phyloP scores from a whole-genome alignment of 2,113 vertebrate genomes.

The Desmodus rotundus region DNA sequence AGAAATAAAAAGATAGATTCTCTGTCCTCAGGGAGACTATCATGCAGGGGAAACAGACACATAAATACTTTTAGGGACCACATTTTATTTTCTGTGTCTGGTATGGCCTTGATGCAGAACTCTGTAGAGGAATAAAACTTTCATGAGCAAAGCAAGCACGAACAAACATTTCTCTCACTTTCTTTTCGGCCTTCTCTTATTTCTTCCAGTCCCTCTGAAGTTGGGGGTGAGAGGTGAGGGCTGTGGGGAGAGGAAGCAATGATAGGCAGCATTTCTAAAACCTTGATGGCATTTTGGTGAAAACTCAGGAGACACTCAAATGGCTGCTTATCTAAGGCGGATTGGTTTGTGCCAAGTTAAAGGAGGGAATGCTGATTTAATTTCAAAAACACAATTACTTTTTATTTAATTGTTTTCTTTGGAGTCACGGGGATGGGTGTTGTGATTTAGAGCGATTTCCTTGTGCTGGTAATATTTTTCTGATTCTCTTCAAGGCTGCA shows the following conservation, averaged over 20 bases:
- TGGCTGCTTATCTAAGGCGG: neutral
- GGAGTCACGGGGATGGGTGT: neutral
- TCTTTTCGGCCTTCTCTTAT: neutral
- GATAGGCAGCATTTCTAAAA: neutral
- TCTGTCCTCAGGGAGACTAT: neutral
- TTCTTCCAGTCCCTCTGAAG: constrained; percentile 10
- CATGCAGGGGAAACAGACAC: neutral
- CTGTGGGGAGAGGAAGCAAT: neutral
- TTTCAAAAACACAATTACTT: neutral
- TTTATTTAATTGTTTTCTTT: neutral
- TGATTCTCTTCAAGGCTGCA: neutral
- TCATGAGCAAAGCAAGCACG: neutral
- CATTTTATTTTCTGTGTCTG: neutral
- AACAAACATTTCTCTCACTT: neutral
- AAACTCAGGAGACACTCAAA: neutral
- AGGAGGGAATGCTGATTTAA: neutral
- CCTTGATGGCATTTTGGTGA: neutral
- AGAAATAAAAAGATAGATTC: neutral
- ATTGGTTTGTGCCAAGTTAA: neutral
- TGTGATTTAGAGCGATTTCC: neutral
- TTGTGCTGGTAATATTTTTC: neutral
- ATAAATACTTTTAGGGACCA: neutral
- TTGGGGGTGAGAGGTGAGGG: neutral
- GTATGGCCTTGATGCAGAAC: neutral
- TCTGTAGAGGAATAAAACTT: neutral